These are phyloP conservation scores for Malurus leucopterus DNA, from an alignment of 2,797 vertebrate genomes.

Conservation along the genomic window DNA sequence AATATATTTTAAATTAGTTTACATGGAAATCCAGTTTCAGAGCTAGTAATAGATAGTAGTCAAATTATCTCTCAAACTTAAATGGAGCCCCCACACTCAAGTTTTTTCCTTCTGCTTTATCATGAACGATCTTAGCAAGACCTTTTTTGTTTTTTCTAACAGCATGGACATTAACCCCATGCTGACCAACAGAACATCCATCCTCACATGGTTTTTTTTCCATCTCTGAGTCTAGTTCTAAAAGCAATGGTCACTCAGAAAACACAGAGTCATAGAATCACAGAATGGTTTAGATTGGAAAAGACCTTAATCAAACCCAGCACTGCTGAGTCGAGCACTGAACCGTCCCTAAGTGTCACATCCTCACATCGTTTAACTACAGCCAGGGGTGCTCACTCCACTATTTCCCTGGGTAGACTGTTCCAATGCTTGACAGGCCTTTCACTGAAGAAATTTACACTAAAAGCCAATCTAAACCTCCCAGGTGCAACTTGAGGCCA, in stretches of 20 bases:
- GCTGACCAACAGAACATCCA: not conserved
- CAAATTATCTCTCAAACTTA: not conserved
- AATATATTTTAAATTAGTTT: not conserved
- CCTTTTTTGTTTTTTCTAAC: not conserved
- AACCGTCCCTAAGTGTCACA: accelerated
- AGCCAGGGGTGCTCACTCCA: too few species aligned
- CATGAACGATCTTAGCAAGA: not conserved
- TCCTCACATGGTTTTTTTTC: not conserved
- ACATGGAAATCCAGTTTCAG: not conserved
- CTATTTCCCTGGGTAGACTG: not conserved
- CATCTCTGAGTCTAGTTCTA: not conserved
- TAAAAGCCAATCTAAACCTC: not conserved
- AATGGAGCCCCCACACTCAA: accelerated
- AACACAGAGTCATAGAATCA: not conserved
- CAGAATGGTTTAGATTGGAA: not conserved
- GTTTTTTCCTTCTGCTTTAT: not conserved
- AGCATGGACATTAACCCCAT: accelerated
- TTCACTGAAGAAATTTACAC: not conserved
- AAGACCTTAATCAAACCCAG: not conserved
- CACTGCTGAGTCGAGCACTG: not conserved
- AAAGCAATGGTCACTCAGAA: not conserved
- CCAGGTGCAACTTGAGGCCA: not conserved
- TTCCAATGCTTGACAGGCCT: not conserved
- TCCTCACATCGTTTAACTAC: accelerated
- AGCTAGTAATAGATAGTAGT: not conserved